A percentile compares a stretch with the other conserved stretches of the same genome.
Conservation (phyloP, 2,113 vertebrate species). For the Solea solea region DNA sequence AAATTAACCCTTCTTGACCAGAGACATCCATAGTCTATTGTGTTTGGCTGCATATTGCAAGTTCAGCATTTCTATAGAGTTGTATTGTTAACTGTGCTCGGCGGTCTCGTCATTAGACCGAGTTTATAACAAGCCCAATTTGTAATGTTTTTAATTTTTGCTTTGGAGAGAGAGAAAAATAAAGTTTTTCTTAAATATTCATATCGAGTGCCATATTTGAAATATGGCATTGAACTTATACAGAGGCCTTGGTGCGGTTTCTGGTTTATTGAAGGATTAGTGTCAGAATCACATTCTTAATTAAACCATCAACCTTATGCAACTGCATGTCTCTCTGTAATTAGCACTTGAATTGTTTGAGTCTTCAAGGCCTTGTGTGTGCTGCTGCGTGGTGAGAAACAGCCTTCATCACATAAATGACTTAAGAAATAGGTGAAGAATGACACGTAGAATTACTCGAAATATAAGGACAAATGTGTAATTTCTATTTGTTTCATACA, state of each 20-base stretch:
- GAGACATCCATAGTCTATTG: conserved; percentile 13
- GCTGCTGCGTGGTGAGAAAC: too few relatives aligned
- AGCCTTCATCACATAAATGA: too few relatives aligned
- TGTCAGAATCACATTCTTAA: conserved; percentile 5
- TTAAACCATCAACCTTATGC: neutral
- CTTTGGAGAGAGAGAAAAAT: neutral
- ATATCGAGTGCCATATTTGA: too few relatives aligned
- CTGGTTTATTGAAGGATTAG: neutral
- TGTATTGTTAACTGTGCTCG: conserved; percentile 9
- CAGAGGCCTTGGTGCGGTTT: neutral
- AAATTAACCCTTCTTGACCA: conserved; percentile 30
- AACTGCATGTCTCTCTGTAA: neutral
- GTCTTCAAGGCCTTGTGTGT: too few relatives aligned
- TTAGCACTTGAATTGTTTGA: neutral
- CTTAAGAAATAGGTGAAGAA: too few relatives aligned
- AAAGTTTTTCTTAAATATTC: too few relatives aligned
- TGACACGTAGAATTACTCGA: too few relatives aligned
- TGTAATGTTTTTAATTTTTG: neutral
- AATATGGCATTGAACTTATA: too few relatives aligned
- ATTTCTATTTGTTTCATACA: too few relatives aligned
- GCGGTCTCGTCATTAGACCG: conserved; percentile 30
- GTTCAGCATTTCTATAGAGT: conserved; percentile 14
- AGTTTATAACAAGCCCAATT: conserved; percentile 29
- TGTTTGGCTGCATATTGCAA: neutral
- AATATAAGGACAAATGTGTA: too few relatives aligned